A percentile compares a stretch with the other conserved stretches of the same genome.
Evolutionary conservation across 2,888 invertebrate genomes (phyloP).

Genomic region (Thera obeliscata): DNA sequence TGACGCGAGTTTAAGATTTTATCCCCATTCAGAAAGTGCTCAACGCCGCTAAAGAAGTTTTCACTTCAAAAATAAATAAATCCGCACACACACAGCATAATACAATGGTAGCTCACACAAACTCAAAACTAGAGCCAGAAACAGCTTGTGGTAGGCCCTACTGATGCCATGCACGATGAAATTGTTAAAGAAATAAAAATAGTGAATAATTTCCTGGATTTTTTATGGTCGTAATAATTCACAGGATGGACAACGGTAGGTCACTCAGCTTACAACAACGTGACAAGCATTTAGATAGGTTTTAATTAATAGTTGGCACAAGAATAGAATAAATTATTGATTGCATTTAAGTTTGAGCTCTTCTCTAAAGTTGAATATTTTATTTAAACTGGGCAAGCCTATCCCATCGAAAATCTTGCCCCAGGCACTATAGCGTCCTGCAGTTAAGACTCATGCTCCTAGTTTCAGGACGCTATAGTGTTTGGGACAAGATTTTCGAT

Average conservation of each 20-base stretch:
- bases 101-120: no score
- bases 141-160: not conserved
- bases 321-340: conserved; percentile 31
- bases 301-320: conserved; percentile 28
- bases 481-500: no score
- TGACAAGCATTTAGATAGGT: conserved; percentile 31
- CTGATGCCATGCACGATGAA: not conserved
- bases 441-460: no score
- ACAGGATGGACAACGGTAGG: conserved; percentile 10
- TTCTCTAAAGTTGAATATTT: not conserved
- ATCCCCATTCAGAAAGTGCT: no score
- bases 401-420: no score
- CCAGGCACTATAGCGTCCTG: no score
- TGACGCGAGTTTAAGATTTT: no score
- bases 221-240: not conserved
- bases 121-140: not conserved
- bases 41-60: no score
- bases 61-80: no score
- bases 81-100: no score
- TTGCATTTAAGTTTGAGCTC: not conserved
- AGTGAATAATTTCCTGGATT: not conserved
- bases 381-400: no score
- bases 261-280: conserved; percentile 31
- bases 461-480: no score
- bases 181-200: not conserved